Evolutionary conservation across 2,888 invertebrate species (phyloP), one percentile per base, ranked within the genome.

Genomic region (Melanargia galathea): DNA sequence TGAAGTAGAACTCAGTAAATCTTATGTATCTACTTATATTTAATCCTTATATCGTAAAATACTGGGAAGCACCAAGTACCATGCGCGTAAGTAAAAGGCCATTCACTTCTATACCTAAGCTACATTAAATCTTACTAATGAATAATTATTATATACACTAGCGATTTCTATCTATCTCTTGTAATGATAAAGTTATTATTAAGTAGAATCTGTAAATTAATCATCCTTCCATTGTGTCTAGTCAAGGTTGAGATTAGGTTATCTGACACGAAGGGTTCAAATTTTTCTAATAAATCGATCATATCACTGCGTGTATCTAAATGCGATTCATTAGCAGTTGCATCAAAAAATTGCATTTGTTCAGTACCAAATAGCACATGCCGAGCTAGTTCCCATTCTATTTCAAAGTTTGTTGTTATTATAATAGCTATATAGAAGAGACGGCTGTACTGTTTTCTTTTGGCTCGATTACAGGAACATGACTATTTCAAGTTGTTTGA

Each of bases 331-430:
- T 78, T 75, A 71, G 77, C 86, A 88, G 87, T 75, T 80, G 78
- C 89, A 88, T 87, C 76, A 86, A 83, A 45, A 45, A 81, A 77
- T 77, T 87, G 89, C 90, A 89, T 89, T 90, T 87, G 89, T 90
- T 90, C 82, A 82, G 73, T 84, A 88, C 85, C 82, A 87, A 87
- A 87, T 81, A 84, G 88, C 90, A 90, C 90, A 72, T 80, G 74
- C 80, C 84, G 81, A 82, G 76, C 77, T 89, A 90, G 88, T 74
- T 71, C 67, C 76, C 87, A 86, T 87, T 73, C 77, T 76, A 73
- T 79, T 82, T 79, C 75, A 75, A 82, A 75, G 72, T 82, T 82
- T 77, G 77, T 83, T 83, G 78, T 73, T 72, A n/a, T n/a, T n/a
- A n/a, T 57, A 56, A 72, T 72, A 55, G 54, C 58, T 24, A 43